Evolutionary conservation across 2,113 vertebrate species (phyloP).

Genomic region (Zosterops lateralis): DNA sequence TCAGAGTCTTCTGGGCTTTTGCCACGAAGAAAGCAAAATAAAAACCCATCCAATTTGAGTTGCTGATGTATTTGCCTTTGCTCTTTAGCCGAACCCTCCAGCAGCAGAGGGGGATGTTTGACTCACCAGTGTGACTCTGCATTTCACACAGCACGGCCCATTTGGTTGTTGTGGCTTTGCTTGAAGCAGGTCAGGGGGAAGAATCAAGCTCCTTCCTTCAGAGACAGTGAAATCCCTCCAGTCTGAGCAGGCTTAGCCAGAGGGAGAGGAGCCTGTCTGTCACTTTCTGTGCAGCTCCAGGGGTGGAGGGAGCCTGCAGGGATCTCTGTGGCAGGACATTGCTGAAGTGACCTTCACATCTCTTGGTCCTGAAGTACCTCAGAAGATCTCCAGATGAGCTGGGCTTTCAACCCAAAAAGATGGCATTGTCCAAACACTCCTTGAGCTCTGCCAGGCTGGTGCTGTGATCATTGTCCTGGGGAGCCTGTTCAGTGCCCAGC

Average conservation of each 20-base stretch:
- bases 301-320: background rate
- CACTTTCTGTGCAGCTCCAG: background rate
- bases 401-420: background rate
- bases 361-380: background rate
- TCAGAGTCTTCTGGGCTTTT: background rate
- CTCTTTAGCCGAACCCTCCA: background rate
- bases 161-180: slow-evolving; percentile 1
- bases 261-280: background rate
- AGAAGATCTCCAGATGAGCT: background rate
- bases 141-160: background rate
- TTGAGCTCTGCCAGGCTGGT: background rate
- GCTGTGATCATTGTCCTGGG: background rate
- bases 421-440: background rate
- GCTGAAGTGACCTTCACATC: background rate
- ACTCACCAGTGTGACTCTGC: background rate
- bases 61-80: background rate
- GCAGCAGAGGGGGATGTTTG: background rate
- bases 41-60: background rate
- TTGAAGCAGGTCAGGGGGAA: slow-evolving; percentile 8
- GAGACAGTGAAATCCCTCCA: background rate
- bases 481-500: background rate
- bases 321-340: background rate
- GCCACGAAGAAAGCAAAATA: background rate
- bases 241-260: background rate
- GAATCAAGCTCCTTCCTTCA: background rate